These are phyloP conservation scores for Dendropsophus ebraccatus DNA, from an alignment of 2,113 vertebrate genomes.

Conservation along the genomic window DNA sequence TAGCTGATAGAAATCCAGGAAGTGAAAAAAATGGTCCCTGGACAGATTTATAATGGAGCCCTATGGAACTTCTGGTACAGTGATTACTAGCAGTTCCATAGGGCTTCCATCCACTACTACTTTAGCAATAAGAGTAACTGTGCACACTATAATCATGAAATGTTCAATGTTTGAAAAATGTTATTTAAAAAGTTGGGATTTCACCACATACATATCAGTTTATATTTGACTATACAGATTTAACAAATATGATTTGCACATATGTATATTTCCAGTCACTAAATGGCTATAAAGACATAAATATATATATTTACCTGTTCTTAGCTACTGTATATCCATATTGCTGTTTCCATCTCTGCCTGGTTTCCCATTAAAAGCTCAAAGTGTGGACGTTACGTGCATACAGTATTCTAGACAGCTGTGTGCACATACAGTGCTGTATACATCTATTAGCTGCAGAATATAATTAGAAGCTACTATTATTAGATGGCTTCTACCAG, in stretches of 20 bases:
- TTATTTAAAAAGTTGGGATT: background rate
- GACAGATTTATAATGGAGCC: no score
- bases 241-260: background rate
- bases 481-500: slow-evolving; percentile 26
- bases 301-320: slow-evolving; percentile 24
- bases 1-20: no score
- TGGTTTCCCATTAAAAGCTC: background rate
- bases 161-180: background rate
- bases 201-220: background rate
- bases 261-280: background rate
- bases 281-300: background rate
- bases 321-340: background rate
- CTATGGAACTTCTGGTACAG: no score
- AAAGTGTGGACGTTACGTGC: background rate
- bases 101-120: no score
- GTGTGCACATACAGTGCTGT: slow-evolving; percentile 30
- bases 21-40: no score
- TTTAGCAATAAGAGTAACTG: no score
- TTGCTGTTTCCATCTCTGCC: background rate
- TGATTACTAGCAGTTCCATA: no score
- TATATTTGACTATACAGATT: background rate
- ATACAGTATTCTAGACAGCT: slow-evolving; percentile 14
- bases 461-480: slow-evolving; percentile 22
- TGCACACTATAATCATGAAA: no score
- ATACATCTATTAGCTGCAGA: background rate